Evolutionary conservation across 1,140 invertebrate genomes (phyloP), one percentile per base, ranked within the genome.

Genomic region (Drosophila insularis): DNA sequence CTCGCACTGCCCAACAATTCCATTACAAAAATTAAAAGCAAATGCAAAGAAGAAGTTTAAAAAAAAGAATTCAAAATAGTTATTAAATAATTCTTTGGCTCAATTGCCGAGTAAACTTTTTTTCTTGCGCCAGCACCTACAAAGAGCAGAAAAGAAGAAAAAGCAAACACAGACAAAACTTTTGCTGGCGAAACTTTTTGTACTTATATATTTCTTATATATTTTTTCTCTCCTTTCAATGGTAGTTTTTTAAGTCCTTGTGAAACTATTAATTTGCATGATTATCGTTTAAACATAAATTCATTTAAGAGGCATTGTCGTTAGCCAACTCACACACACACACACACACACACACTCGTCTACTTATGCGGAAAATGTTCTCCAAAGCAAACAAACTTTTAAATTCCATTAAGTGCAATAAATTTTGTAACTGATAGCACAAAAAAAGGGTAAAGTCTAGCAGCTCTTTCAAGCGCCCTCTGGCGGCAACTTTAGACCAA

Each of bases 371-470:
- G 63, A 46, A 39, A 43, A 43, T 60, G 65, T 54, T 74, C 70
- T 56, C 73, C 58, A 27, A 71, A 69, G 84, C 68, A 81, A 84
- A 89, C 78, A 89, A 89, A 89, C 85, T 89, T 89, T 89, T 89
- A 89, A 89, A 84, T 89, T 89, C 80, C 80, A 89, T 89, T 89
- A 89, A 79, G 75, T 89, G 78, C 72, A 74, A 85, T 89, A 81
- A 85, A 89, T 89, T 89, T 89, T 84, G 78, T 71, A 89, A 78
- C 74, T 77, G 70, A 85, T 81, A 85, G 59, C 69, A 68, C 58
- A 62, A 35, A 21, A 46, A 50, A 59, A 63, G 60, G 55, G 71
- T 62, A 70, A 63, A 58, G 55, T 37, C 35, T 35, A 39, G n/a
- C 32, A 55, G 37, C 35, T 39, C 27, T n/a, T 46, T 50, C 32